Base-by-base conservation (phyloP, 2,113 vertebrate species). In the Gobius niger region DNA sequence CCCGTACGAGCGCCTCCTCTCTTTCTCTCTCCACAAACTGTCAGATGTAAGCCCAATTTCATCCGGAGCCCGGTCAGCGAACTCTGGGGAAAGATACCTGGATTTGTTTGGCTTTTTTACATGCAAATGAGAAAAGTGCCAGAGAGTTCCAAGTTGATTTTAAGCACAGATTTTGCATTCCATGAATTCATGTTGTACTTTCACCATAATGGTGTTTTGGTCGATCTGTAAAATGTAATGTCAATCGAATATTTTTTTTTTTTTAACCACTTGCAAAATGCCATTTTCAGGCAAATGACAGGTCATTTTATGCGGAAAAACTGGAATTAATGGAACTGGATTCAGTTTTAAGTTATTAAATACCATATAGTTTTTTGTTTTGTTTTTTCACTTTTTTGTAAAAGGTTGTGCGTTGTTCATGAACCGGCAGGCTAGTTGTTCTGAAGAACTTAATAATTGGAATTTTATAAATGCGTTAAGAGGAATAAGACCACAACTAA, bases 11-110 rank as follows among this genome's bases (percentile, higher is more conserved):
- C 63, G 34, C 65, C 54, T 11, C 53, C 14, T 44, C 51, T 44
- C 18, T 51, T 34, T n/a, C 68, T 68, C 59, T 65, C 63, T 57
- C 62, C 34, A 24, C 40, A 73, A 72, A 40, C 70, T 79, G 70
- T 82, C 75, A 75, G 67, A 79, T 74, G 19, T n/a, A 70, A 72
- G 66, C 44, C 44, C 19, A 19, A 49, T 59, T 63, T 70, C 57
- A 73, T 24, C 47, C 56, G 11, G 34, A 19, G 54, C 59, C 68
- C 44, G 14, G 69, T 67, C 34, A 16, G 47, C 44, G 9, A 69
- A 41, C 14, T 61, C 50, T 50, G 59, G 65, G 57, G 46, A 69
- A 51, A 61, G 67, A 49, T 47, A 64, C 9, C n/a, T 46, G 56
- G n/a, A 10, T 53, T n/a, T 51, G 16, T 42, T 64, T 50, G 24